These are phyloP conservation scores for Trissolcus japonicus DNA, from an alignment of 2,888 invertebrate species.

Conservation along the genomic window DNA sequence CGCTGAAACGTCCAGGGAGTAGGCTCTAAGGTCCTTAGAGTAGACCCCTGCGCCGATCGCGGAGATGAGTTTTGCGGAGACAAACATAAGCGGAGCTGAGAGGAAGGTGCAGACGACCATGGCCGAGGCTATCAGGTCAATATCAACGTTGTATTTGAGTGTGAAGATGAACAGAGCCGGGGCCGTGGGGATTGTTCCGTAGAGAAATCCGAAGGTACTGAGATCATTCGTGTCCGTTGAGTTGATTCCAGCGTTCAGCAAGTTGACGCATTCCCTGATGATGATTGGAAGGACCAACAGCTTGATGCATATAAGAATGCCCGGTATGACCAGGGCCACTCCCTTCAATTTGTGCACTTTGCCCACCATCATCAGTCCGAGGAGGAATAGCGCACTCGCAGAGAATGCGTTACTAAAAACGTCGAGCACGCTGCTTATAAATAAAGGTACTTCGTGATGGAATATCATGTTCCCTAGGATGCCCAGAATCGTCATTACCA, in stretches of 20 bases:
- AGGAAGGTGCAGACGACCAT: slow-evolving; percentile 97
- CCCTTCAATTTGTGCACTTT: slow-evolving; percentile 88
- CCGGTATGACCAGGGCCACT: slow-evolving; percentile 87
- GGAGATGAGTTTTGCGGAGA: slow-evolving; percentile 92
- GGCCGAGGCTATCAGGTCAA: slow-evolving; percentile 93
- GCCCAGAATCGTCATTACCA: slow-evolving; percentile 95
- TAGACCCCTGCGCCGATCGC: slow-evolving; percentile 78
- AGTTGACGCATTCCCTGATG: slow-evolving; percentile 89
- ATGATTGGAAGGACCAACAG: slow-evolving; percentile 90
- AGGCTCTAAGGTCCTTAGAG: slow-evolving; percentile 84
- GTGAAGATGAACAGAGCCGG: slow-evolving; percentile 98
- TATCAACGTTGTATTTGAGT: slow-evolving; percentile 88
- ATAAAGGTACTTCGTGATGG: slow-evolving; percentile 85
- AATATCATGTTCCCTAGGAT: slow-evolving; percentile 90
- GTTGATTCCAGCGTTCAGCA: slow-evolving; percentile 83
- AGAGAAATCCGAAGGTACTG: slow-evolving; percentile 95
- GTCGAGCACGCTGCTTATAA: slow-evolving; percentile 85
- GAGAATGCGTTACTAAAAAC: slow-evolving; percentile 93
- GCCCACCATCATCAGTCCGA: slow-evolving; percentile 95
- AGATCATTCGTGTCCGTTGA: slow-evolving; percentile 87
- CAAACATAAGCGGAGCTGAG: slow-evolving; percentile 95
- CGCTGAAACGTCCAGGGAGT: slow-evolving; percentile 90
- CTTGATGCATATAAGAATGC: slow-evolving; percentile 92
- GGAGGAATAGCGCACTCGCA: slow-evolving; percentile 91
- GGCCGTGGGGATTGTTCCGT: slow-evolving; percentile 96